These are phyloP conservation scores for Tenodera sinensis DNA, from an alignment of 2,888 invertebrate species.

Conservation along the genomic window DNA sequence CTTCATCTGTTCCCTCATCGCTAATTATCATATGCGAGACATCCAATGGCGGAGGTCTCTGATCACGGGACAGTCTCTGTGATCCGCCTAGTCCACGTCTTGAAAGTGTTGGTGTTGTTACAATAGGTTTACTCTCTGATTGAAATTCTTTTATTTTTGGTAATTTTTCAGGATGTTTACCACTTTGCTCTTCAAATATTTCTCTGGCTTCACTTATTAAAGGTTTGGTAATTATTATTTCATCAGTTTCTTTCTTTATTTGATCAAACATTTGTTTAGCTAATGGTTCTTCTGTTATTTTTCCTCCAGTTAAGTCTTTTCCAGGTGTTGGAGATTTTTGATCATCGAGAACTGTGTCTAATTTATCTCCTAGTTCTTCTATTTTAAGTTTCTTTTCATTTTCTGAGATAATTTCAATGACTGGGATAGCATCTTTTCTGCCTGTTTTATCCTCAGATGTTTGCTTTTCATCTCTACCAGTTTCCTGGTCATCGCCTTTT, in stretches of 20 bases:
- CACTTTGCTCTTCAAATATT: conserved; percentile 3
- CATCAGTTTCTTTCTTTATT: conserved; percentile 29
- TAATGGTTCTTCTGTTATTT: background rate
- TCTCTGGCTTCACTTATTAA: conserved; percentile 7
- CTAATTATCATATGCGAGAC: conserved; percentile 40
- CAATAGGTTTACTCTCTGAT: conserved; percentile 35
- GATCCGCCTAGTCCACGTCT: conserved; percentile 41
- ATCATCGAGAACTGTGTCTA: no score
- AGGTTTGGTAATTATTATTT: conserved; percentile 15
- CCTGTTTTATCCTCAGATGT: background rate
- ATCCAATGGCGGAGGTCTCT: conserved; percentile 43
- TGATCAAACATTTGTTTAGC: conserved; percentile 26
- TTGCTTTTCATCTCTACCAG: background rate
- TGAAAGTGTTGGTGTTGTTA: conserved; percentile 44
- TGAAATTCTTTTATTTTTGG: conserved; percentile 20
- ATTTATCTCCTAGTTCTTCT: no score
- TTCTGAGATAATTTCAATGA: no score
- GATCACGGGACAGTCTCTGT: conserved; percentile 39
- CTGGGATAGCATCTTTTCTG: background rate
- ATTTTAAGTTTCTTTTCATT: no score
- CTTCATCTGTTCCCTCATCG: conserved; percentile 36
- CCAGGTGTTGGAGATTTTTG: no score
- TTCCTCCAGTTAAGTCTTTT: background rate
- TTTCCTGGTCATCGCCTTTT: background rate
- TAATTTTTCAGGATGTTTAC: background rate